Percentiles rank a stretch among this genome's conserved stretches.
phyloP scores from a whole-genome alignment of 2,113 vertebrate genomes.

The Dolichallabes microphthalmus region DNA sequence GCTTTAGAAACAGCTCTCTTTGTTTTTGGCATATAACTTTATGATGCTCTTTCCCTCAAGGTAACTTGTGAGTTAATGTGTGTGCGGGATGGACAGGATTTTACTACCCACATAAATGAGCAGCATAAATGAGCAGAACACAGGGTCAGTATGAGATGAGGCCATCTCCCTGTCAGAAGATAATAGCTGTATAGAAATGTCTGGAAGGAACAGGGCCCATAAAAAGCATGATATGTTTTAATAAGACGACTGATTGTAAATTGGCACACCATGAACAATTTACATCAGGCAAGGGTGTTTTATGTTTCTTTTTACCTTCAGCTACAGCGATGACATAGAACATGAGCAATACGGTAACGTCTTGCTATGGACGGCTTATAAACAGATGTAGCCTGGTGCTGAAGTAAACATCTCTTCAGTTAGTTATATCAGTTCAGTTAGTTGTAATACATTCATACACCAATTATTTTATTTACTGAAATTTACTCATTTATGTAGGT shows the following conservation, averaged over 20 bases:
- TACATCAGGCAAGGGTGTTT: slow-evolving; percentile 43
- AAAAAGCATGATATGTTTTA: slow-evolving; percentile 58
- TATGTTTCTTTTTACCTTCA: slow-evolving; percentile 47
- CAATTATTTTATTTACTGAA: background rate
- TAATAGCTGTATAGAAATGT: slow-evolving; percentile 46
- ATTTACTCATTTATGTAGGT: no score
- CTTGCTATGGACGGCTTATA: slow-evolving; percentile 55
- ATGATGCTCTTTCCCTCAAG: slow-evolving; percentile 48
- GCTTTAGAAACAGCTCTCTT: slow-evolving; percentile 29
- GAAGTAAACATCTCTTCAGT: slow-evolving; percentile 6
- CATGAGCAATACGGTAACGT: slow-evolving; percentile 55
- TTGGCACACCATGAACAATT: slow-evolving; percentile 50
- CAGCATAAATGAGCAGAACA: slow-evolving; percentile 33
- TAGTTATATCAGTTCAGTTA: no score
- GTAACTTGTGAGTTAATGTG: slow-evolving; percentile 54
- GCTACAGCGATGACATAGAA: slow-evolving; percentile 49
- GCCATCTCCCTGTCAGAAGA: slow-evolving; percentile 33
- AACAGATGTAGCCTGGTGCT: slow-evolving; percentile 38
- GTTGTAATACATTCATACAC: slow-evolving; percentile 21
- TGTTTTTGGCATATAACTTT: slow-evolving; percentile 26
- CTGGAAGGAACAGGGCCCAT: slow-evolving; percentile 49
- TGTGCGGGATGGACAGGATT: slow-evolving; percentile 44
- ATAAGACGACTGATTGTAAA: slow-evolving; percentile 62
- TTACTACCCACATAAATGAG: slow-evolving; percentile 60
- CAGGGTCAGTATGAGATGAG: slow-evolving; percentile 46